Percentiles rank a stretch among this genome's conserved stretches.
Evolutionary conservation across 2,113 vertebrate species (phyloP).

Genomic region (Seriola quinqueradiata): DNA sequence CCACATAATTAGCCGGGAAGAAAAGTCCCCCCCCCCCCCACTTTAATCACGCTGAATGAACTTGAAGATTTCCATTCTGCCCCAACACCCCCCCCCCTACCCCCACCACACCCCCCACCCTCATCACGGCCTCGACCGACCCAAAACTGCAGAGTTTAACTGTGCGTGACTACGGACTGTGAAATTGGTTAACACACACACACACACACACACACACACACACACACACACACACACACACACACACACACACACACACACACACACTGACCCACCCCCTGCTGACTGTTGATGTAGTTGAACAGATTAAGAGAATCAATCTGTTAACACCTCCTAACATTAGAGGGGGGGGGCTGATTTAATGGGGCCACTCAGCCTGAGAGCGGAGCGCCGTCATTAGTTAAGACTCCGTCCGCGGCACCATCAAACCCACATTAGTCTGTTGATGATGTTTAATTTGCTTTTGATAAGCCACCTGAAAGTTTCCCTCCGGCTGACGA

Average conservation of each 20-base stretch:
- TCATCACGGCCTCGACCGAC: slow-evolving; percentile 40
- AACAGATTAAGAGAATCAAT: slow-evolving; percentile 83
- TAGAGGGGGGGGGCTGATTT: slow-evolving; percentile 72
- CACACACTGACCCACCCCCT: slow-evolving; percentile 53
- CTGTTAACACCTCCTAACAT: slow-evolving; percentile 82
- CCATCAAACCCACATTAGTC: slow-evolving; percentile 79
- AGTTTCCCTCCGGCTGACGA: slow-evolving; percentile 57
- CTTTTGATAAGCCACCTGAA: slow-evolving; percentile 79
- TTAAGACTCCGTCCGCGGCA: slow-evolving; percentile 68
- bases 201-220: slow-evolving; percentile 38
- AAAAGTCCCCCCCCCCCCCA: slow-evolving; percentile 90
- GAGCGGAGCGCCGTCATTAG: slow-evolving; percentile 69
- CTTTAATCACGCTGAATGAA: slow-evolving; percentile 97
- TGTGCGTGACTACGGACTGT: slow-evolving; percentile 88
- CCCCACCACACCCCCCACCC: slow-evolving; percentile 31
- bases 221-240: slow-evolving; percentile 54
- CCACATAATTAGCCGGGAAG: slow-evolving; percentile 99
- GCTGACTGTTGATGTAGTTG: slow-evolving; percentile 80
- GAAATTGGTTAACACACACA: slow-evolving; percentile 71
- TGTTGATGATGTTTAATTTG: slow-evolving; percentile 80
- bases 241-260: slow-evolving; percentile 54
- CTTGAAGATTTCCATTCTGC: slow-evolving; percentile 95
- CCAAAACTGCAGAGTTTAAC: slow-evolving; percentile 94
- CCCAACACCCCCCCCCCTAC: background rate
- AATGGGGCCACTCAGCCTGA: slow-evolving; percentile 76